phyloP scores from a whole-genome alignment of 2,113 vertebrate genomes.

The Zosterops pallidus region DNA sequence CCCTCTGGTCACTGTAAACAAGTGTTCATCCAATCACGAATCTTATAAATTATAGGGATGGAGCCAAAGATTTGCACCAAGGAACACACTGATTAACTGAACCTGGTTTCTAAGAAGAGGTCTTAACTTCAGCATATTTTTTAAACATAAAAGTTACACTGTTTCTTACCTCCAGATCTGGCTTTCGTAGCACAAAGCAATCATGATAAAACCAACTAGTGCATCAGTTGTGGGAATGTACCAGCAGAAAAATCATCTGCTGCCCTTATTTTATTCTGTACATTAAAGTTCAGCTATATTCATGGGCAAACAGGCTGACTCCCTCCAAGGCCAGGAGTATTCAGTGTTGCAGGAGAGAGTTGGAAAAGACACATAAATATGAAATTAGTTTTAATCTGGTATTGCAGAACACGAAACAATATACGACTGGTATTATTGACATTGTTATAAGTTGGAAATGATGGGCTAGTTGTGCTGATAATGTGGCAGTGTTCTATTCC shows the following conservation, averaged over 20 bases:
- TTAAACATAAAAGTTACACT: neutral
- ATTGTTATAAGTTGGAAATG: neutral
- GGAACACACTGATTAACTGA: neutral
- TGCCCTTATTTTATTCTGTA: neutral
- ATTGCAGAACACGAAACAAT: neutral
- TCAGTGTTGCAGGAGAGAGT: neutral
- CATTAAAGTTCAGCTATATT: neutral
- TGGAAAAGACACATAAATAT: neutral
- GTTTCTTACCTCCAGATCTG: neutral
- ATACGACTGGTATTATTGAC: neutral
- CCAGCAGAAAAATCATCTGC: neutral
- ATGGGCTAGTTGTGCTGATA: neutral
- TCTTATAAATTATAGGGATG: neutral
- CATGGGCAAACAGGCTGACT: neutral
- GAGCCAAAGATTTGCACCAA: neutral
- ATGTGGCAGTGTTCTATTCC: neutral
- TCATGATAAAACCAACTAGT: neutral
- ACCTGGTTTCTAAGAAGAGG: neutral
- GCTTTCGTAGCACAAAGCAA: neutral
- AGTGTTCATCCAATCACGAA: neutral
- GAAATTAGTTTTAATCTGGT: neutral
- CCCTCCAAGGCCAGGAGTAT: neutral
- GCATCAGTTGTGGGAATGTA: neutral
- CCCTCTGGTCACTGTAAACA: neutral
- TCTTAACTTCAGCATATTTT: neutral